These are phyloP conservation scores for Thera britannica DNA, from an alignment of 2,888 invertebrate species.

Conservation along the genomic window DNA sequence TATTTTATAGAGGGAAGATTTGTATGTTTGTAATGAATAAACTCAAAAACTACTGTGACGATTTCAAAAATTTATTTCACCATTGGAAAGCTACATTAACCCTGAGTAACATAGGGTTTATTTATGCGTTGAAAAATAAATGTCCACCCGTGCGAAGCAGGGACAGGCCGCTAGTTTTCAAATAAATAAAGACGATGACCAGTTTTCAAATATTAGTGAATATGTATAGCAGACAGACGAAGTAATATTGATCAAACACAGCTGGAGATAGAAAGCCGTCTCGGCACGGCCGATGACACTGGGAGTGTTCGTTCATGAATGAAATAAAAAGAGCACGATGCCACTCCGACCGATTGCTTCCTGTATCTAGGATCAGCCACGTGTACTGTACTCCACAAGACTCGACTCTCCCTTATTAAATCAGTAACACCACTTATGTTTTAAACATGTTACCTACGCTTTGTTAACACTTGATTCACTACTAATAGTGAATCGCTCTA, in stretches of 20 bases:
- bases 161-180: too few relatives aligned
- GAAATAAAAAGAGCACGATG: slow-evolving; percentile 63
- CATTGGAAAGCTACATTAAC: too few relatives aligned
- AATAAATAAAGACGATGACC: neutral
- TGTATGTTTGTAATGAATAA: too few relatives aligned
- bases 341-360: slow-evolving; percentile 64
- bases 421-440: slow-evolving; percentile 54
- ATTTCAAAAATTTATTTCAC: too few relatives aligned
- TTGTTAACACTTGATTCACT: slow-evolving; percentile 18
- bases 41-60: too few relatives aligned
- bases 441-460: slow-evolving; percentile 35
- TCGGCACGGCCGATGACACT: slow-evolving; percentile 61
- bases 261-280: slow-evolving; percentile 34
- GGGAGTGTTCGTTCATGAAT: slow-evolving; percentile 57
- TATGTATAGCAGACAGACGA: slow-evolving; percentile 1
- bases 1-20: too few relatives aligned
- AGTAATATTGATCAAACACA: slow-evolving; percentile 20
- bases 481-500: neutral
- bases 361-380: slow-evolving; percentile 60
- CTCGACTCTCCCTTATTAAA: slow-evolving; percentile 54
- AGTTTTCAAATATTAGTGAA: slow-evolving; percentile 1
- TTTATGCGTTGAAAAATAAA: too few relatives aligned
- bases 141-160: too few relatives aligned
- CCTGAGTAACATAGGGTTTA: too few relatives aligned
- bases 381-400: slow-evolving; percentile 46